Percentiles rank a stretch among this genome's conserved stretches.
Conservation (phyloP, 2,113 vertebrate genomes). For the Morone chrysops region DNA sequence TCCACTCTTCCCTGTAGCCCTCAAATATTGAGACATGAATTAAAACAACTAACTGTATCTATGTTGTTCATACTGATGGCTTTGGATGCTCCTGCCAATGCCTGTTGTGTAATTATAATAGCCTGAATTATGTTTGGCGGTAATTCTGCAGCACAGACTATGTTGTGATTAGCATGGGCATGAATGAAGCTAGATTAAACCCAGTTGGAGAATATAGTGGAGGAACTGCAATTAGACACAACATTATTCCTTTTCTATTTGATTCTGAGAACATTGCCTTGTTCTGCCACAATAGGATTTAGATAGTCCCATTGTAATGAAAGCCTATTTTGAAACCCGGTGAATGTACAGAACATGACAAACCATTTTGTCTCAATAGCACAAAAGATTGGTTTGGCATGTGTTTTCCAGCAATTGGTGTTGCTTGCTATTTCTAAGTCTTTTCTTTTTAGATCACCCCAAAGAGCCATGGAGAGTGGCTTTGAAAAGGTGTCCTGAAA, state of each 20-base stretch:
- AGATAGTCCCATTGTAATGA: slow-evolving; percentile 77
- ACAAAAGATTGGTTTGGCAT: slow-evolving; percentile 76
- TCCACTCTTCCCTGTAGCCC: slow-evolving; percentile 28
- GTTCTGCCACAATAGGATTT: slow-evolving; percentile 81
- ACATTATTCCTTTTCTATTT: slow-evolving; percentile 72
- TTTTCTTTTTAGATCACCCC: slow-evolving; percentile 73
- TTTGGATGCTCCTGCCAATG: slow-evolving; percentile 62
- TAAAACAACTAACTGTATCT: slow-evolving; percentile 43
- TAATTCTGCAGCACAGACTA: slow-evolving; percentile 69
- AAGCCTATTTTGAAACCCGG: slow-evolving; percentile 77
- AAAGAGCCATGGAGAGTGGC: slow-evolving; percentile 52
- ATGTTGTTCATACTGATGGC: slow-evolving; percentile 60
- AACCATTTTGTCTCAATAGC: slow-evolving; percentile 76
- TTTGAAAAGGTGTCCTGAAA: slow-evolving; percentile 59
- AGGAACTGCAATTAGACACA: slow-evolving; percentile 86
- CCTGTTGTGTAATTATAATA: slow-evolving; percentile 78
- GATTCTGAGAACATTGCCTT: slow-evolving; percentile 68
- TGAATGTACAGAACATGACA: slow-evolving; percentile 75
- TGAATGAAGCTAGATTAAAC: slow-evolving; percentile 89
- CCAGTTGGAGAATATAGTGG: slow-evolving; percentile 82
- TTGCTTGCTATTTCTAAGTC: slow-evolving; percentile 69
- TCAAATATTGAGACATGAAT: slow-evolving; percentile 52
- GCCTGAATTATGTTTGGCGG: slow-evolving; percentile 76
- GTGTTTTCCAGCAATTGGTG: slow-evolving; percentile 67
- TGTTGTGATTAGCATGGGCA: slow-evolving; percentile 76